A percentile compares a stretch with the other conserved stretches of the same genome.
phyloP scores from a whole-genome alignment of 2,888 invertebrate species.

The Pharmacophagus antenor region DNA sequence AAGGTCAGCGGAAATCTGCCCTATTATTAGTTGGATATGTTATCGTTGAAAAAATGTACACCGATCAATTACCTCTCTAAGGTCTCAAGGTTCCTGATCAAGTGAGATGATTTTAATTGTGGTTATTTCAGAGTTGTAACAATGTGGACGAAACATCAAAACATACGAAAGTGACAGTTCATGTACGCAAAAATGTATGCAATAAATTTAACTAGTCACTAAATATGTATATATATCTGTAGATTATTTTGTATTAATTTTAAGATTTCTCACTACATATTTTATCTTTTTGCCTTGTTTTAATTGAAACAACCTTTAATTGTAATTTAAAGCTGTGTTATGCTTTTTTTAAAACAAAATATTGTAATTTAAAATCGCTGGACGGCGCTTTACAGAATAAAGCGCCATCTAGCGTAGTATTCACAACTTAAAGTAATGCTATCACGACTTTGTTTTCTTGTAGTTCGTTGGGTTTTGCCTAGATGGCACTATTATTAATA shows the following conservation, averaged over 20 bases:
- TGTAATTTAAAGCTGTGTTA: too few species aligned
- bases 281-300: too few species aligned
- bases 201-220: too few species aligned
- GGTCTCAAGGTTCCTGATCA: constrained; percentile 10
- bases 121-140: neutral
- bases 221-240: too few species aligned
- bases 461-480: neutral
- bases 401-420: neutral
- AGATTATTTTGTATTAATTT: too few species aligned
- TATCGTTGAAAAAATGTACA: constrained; percentile 10
- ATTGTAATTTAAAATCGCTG: too few species aligned
- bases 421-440: neutral
- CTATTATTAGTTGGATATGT: constrained; percentile 13
- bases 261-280: too few species aligned
- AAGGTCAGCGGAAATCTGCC: constrained; percentile 9
- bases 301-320: too few species aligned
- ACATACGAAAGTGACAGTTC: neutral
- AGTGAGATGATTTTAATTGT: neutral
- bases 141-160: neutral
- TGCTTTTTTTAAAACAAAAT: too few species aligned
- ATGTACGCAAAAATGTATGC: neutral
- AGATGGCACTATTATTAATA: constrained; percentile 1
- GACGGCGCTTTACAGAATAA: neutral
- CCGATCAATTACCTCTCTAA: constrained; percentile 7
- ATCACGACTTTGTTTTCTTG: neutral